These are phyloP conservation scores for Anoplius nigerrimus DNA, from an alignment of 2,888 invertebrate genomes.

Conservation along the genomic window DNA sequence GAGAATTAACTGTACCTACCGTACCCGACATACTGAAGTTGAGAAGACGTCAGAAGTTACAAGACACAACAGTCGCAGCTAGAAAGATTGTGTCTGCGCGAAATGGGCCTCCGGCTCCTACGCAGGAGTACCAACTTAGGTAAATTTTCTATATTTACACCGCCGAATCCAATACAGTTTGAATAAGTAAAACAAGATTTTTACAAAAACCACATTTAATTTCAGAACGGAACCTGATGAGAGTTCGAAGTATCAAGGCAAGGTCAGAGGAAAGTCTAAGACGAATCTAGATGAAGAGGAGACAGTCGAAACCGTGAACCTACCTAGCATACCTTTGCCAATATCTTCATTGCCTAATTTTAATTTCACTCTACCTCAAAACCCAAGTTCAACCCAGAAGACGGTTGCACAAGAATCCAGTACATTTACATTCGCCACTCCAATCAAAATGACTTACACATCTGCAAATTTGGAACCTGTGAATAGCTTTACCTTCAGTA, in stretches of 20 bases:
- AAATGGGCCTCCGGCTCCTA: constrained; percentile 56
- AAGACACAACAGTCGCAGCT: constrained; percentile 80
- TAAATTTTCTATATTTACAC: constrained; percentile 23
- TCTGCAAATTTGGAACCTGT: constrained; percentile 74
- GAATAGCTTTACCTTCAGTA: constrained; percentile 79
- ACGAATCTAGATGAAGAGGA: constrained; percentile 70
- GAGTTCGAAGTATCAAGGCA: constrained; percentile 72
- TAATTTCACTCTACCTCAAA: constrained; percentile 75
- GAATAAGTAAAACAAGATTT: not conserved
- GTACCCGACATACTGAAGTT: constrained; percentile 80
- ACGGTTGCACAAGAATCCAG: constrained; percentile 39
- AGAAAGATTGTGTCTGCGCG: constrained; percentile 78
- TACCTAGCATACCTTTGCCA: constrained; percentile 77
- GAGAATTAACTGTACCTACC: constrained; percentile 79
- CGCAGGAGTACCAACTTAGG: constrained; percentile 68
- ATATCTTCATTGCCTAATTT: constrained; percentile 79
- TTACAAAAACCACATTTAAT: not conserved
- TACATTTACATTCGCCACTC: constrained; percentile 73
- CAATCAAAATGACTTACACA: constrained; percentile 74
- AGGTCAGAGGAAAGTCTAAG: constrained; percentile 73
- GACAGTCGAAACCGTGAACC: constrained; percentile 74
- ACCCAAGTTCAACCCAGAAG: constrained; percentile 46
- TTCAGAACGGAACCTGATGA: constrained; percentile 63
- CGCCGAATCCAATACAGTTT: not conserved
- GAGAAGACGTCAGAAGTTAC: constrained; percentile 79